Conservation (phyloP, 92 coral and sea anemone species). For the Desmophyllum pertusum region DNA sequence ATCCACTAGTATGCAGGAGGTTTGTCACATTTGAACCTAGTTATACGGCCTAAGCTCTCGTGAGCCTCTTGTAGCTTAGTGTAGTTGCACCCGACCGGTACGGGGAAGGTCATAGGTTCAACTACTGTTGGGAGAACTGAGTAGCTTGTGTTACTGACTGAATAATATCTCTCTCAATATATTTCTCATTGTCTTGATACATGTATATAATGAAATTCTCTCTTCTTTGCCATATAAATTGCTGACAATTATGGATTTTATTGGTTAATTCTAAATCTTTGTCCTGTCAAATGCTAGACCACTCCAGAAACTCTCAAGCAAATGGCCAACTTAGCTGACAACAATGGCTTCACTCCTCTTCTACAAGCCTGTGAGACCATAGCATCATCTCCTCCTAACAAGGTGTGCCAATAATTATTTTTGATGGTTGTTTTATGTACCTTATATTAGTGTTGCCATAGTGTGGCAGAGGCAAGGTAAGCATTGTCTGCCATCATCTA, state of each 20-base stretch:
- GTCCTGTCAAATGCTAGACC: constrained; percentile 1
- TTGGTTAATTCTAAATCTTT: not conserved
- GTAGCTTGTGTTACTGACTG: too few species aligned
- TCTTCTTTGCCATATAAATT: too few species aligned
- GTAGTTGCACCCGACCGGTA: too few species aligned
- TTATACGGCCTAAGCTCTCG: too few species aligned
- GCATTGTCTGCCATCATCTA: not conserved
- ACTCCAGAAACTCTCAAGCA: constrained; percentile 27
- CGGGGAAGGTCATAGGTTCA: too few species aligned
- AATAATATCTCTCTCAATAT: too few species aligned
- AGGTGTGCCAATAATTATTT: not conserved
- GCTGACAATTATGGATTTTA: not conserved
- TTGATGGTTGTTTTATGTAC: not conserved
- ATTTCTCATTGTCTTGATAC: too few species aligned
- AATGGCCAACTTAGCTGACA: constrained; percentile 65
- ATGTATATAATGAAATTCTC: too few species aligned
- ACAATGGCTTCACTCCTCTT: constrained; percentile 81
- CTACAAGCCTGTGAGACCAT: constrained; percentile 79
- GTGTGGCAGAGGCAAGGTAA: not conserved
- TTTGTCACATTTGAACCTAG: too few species aligned
- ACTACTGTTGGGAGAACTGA: too few species aligned
- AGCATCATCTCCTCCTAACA: constrained; percentile 34
- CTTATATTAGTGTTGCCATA: not conserved
- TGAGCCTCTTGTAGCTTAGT: too few species aligned
- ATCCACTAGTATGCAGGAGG: too few species aligned